Conservation (phyloP, 2,797 vertebrate species). For the Aeoliscus strigatus region DNA sequence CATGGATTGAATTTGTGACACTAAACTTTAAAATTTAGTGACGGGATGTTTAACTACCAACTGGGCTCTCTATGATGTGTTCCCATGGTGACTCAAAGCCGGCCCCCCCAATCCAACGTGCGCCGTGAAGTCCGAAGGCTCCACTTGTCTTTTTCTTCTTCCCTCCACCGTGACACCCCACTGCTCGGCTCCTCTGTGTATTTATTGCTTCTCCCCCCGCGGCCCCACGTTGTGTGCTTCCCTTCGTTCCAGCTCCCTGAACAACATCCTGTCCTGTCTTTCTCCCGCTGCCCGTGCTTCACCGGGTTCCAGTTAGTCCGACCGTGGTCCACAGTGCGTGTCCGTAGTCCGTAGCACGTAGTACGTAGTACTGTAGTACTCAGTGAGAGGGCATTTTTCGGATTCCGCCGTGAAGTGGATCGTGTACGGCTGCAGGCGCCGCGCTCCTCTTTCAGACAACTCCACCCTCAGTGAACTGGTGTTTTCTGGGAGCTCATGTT, state of each 20-base stretch:
- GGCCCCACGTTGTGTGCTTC: neutral
- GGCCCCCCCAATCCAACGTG: no score
- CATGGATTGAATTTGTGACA: no score
- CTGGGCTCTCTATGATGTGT: no score
- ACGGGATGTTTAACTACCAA: no score
- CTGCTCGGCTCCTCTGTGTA: no score
- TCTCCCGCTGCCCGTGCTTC: constrained; percentile 4
- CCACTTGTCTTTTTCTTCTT: no score
- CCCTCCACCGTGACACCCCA: no score
- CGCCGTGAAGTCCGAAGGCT: no score
- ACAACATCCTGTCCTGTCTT: constrained; percentile 4
- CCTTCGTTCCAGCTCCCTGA: neutral
- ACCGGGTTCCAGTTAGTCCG: constrained; percentile 9
- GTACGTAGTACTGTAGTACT: constrained; percentile 31
- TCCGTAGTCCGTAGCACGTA: constrained; percentile 20
- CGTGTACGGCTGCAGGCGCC: constrained; percentile 43
- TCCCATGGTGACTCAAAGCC: no score
- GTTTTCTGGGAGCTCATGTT: constrained; percentile 44
- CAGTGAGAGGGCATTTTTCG: constrained; percentile 59
- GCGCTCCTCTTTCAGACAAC: constrained; percentile 15
- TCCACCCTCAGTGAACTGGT: constrained; percentile 54
- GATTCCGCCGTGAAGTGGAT: constrained; percentile 59
- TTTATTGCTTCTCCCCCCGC: constrained; percentile 1
- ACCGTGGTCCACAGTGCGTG: constrained; percentile 27
- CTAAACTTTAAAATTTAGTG: no score